A percentile compares a stretch with the other conserved stretches of the same genome.
phyloP scores from a whole-genome alignment of 2,113 vertebrate species.

The Pseudopodoces humilis region DNA sequence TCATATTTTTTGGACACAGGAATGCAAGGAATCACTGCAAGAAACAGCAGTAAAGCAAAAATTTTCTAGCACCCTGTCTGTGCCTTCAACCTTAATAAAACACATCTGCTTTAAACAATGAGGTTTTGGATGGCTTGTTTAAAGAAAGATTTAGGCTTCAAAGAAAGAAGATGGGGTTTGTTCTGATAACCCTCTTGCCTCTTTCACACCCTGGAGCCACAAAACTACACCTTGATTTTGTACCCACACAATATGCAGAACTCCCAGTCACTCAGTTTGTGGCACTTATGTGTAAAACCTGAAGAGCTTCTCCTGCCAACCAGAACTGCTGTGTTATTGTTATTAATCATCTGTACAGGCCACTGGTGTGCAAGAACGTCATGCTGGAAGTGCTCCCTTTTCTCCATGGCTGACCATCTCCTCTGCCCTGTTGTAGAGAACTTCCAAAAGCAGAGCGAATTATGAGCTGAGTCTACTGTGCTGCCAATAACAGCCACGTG shows the following conservation, averaged over 20 bases:
- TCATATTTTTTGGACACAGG: not conserved
- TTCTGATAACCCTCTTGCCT: not conserved
- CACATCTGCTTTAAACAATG: accelerated
- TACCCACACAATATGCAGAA: not conserved
- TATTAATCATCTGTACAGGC: not conserved
- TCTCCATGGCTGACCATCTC: not conserved
- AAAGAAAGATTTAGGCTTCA: not conserved
- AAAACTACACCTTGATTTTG: not conserved
- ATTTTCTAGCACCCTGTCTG: not conserved
- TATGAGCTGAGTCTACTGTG: not conserved
- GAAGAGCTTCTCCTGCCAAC: not conserved
- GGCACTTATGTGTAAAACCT: accelerated
- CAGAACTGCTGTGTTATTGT: not conserved
- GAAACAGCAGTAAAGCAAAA: not conserved
- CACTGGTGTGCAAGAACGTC: not conserved
- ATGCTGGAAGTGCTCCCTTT: not conserved
- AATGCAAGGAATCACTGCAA: not conserved
- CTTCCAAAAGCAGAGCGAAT: not conserved
- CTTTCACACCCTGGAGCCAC: not conserved
- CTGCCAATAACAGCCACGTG: not conserved
- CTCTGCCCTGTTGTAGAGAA: not conserved
- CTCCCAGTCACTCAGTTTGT: not conserved
- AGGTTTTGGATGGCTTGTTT: not conserved
- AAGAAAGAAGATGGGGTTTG: not conserved
- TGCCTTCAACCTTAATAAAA: not conserved